A percentile compares a stretch with the other conserved stretches of the same genome.
phyloP scores from a whole-genome alignment of 2,888 invertebrate species.

The Rhagonycha fulva region DNA sequence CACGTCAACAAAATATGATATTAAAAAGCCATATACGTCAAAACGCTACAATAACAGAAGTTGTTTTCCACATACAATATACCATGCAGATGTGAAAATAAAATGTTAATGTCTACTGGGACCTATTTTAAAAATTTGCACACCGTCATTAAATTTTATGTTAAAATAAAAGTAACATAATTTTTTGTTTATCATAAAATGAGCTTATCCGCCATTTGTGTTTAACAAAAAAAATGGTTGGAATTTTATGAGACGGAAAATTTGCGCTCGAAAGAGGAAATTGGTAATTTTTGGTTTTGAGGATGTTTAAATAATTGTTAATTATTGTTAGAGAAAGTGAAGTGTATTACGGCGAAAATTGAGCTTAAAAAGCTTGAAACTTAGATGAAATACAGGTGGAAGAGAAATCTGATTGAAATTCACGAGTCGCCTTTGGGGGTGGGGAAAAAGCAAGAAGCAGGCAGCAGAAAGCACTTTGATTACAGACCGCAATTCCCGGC shows the following conservation, averaged over 20 bases:
- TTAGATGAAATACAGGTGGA: constrained; percentile 4
- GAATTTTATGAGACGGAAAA: not conserved
- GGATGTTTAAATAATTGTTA: not conserved
- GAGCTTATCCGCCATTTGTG: not conserved
- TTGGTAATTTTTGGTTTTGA: not conserved
- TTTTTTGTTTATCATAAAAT: not conserved
- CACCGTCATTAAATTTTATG: not conserved
- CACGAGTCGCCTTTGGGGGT: constrained; percentile 35
- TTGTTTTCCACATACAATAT: not conserved
- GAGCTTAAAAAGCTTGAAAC: constrained; percentile 2
- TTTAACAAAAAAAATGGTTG: not conserved
- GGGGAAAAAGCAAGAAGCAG: constrained; percentile 31
- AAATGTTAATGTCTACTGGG: not conserved
- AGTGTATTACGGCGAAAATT: not conserved
- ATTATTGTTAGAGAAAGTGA: not conserved
- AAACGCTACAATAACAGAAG: not conserved
- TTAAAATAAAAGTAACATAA: not conserved
- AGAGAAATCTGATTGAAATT: constrained; percentile 36
- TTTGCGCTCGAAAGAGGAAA: not conserved
- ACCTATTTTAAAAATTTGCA: not conserved
- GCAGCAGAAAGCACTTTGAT: constrained; percentile 42
- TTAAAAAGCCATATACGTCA: not conserved
- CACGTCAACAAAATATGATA: not conserved
- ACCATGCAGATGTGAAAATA: not conserved
- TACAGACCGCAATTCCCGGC: constrained; percentile 43